Percentiles rank a stretch among this genome's conserved stretches.
Conservation (phyloP, 2,888 invertebrate species). For the Drosophila neutralis region DNA sequence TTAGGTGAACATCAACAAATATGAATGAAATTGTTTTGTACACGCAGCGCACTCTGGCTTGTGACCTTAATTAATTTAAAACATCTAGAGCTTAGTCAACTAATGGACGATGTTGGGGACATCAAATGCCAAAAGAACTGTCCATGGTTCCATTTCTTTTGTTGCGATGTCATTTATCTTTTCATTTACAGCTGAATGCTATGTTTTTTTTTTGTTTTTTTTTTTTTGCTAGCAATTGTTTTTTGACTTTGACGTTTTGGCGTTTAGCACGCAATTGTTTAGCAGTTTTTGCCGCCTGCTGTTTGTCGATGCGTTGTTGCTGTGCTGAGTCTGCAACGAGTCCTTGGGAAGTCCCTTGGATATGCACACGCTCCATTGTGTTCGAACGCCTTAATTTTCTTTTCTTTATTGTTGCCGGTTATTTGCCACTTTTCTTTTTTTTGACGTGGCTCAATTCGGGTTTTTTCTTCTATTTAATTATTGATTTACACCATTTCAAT, state of each 20-base stretch:
- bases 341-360: constrained; percentile 38
- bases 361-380: constrained; percentile 61
- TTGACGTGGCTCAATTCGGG: constrained; percentile 31
- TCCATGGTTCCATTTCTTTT: constrained; percentile 30
- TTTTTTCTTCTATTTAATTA: constrained; percentile 69
- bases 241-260: constrained; percentile 70
- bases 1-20: constrained; percentile 18
- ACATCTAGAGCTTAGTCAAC: constrained; percentile 41
- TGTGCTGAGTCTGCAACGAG: constrained; percentile 56
- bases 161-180: constrained; percentile 69
- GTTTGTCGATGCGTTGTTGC: constrained; percentile 36
- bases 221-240: constrained; percentile 30
- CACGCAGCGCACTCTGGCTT: constrained; percentile 61
- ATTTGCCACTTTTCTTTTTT: constrained; percentile 46
- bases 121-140: constrained; percentile 27
- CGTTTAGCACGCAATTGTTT: constrained; percentile 80
- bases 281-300: constrained; percentile 64
- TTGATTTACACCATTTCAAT: constrained; percentile 69
- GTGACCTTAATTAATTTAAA: constrained; percentile 71
- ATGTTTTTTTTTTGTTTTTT: constrained; percentile 8
- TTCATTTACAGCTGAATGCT: constrained; percentile 59
- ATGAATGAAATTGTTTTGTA: constrained; percentile 63
- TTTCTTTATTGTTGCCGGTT: constrained; percentile 57
- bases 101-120: constrained; percentile 46
- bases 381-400: constrained; percentile 56